Conservation (phyloP, 1,140 invertebrate genomes). For the Mactra quadrangularis region DNA sequence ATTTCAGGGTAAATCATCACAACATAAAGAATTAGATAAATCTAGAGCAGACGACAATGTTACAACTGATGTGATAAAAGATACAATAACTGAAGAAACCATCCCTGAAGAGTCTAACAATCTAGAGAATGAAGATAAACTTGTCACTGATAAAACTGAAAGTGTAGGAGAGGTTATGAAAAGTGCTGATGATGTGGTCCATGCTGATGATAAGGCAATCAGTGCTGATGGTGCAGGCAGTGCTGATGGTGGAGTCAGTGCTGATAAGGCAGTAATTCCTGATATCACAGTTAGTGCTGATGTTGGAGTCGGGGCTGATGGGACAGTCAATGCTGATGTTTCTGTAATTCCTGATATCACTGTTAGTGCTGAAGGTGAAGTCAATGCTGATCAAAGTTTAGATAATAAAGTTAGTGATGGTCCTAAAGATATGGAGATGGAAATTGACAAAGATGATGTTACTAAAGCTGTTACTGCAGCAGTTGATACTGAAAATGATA, state of each 20-base stretch:
- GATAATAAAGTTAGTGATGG: not conserved
- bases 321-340: too few relatives aligned
- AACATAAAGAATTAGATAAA: conserved; percentile 5
- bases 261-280: too few relatives aligned
- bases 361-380: too few relatives aligned
- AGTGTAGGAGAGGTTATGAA: not conserved
- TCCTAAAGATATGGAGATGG: not conserved
- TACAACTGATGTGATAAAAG: conserved; percentile 13
- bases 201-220: too few relatives aligned
- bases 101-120: conserved; percentile 16
- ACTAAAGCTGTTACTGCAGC: not conserved
- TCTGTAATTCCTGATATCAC: too few relatives aligned
- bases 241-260: too few relatives aligned
- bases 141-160: not conserved
- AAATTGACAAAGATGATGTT: not conserved
- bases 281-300: too few relatives aligned
- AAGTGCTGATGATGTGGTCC: not conserved
- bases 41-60: not conserved
- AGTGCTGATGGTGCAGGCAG: too few relatives aligned
- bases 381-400: not conserved
- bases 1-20: too few relatives aligned
- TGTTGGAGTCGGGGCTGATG: too few relatives aligned
- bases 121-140: conserved; percentile 16
- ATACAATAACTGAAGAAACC: conserved; percentile 37
- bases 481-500: not conserved